Conservation (phyloP, 2,113 vertebrate genomes). For the Dicentrarchus labrax region DNA sequence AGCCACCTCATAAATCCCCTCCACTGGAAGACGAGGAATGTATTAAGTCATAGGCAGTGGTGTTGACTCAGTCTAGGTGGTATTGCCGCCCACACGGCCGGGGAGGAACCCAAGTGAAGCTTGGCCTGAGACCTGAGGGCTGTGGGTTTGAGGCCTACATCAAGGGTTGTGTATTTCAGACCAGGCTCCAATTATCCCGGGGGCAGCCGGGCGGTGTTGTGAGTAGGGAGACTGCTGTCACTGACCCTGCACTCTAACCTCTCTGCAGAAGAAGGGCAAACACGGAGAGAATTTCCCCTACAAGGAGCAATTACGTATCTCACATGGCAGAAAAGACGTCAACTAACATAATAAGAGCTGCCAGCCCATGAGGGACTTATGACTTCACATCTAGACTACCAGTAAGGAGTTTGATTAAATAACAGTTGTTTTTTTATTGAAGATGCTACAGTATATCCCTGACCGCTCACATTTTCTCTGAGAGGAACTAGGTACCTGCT, state of each 20-base stretch:
- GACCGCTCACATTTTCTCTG: constrained; percentile 44
- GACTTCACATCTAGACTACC: constrained; percentile 5
- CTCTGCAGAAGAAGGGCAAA: not conserved
- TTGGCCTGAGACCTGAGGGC: constrained; percentile 66
- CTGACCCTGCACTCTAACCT: constrained; percentile 39
- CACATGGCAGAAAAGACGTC: constrained; percentile 1
- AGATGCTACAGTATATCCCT: constrained; percentile 13
- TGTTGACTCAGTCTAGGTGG: constrained; percentile 76
- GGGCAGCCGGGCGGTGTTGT: constrained; percentile 20
- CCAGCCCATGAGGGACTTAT: not conserved
- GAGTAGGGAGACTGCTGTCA: constrained; percentile 18
- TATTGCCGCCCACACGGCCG: constrained; percentile 59
- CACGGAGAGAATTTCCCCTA: not conserved
- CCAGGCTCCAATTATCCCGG: constrained; percentile 59
- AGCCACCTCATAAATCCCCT: constrained; percentile 71
- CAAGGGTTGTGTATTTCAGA: constrained; percentile 63
- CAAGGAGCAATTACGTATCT: constrained; percentile 33
- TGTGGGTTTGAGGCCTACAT: constrained; percentile 72
- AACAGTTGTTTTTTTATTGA: constrained; percentile 10
- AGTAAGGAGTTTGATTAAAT: constrained; percentile 21
- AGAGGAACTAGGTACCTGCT: constrained; percentile 45
- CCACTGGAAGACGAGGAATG: constrained; percentile 63
- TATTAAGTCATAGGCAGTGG: constrained; percentile 67
- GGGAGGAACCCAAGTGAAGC: constrained; percentile 53
- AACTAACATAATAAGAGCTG: constrained; percentile 19